Percentiles rank a stretch among this genome's conserved stretches.
Evolutionary conservation across 2,797 vertebrate genomes (phyloP).

Genomic region (Harpagifer antarcticus): DNA sequence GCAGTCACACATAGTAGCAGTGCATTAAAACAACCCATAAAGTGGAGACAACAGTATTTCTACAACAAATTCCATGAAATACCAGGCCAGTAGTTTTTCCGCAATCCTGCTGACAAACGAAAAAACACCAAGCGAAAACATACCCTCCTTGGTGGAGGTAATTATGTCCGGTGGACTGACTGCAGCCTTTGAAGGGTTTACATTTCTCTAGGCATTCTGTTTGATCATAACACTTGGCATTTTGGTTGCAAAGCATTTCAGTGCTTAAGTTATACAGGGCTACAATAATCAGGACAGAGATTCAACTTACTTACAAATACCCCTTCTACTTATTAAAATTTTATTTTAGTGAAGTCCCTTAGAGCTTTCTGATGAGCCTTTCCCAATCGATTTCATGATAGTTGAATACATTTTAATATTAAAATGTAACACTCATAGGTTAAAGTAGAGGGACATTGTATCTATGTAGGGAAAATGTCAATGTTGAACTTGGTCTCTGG

Average conservation of each 20-base stretch:
- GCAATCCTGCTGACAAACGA: too few relatives aligned
- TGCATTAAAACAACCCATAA: too few relatives aligned
- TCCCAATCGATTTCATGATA: neutral
- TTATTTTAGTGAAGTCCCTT: slow-evolving; percentile 5
- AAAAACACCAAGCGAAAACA: too few relatives aligned
- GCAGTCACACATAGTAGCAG: too few relatives aligned
- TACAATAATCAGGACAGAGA: too few relatives aligned
- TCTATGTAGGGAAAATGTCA: slow-evolving; percentile 28
- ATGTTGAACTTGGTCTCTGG: slow-evolving; percentile 25
- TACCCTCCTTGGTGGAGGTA: neutral
- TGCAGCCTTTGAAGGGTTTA: slow-evolving; percentile 59
- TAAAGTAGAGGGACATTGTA: neutral
- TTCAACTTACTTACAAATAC: slow-evolving; percentile 22
- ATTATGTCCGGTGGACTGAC: slow-evolving; percentile 40
- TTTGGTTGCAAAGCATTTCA: slow-evolving; percentile 51
- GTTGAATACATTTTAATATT: neutral
- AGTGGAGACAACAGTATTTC: too few relatives aligned
- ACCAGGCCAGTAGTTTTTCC: too few relatives aligned
- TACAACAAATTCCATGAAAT: too few relatives aligned
- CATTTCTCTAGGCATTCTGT: slow-evolving; percentile 62
- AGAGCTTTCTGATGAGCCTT: slow-evolving; percentile 9
- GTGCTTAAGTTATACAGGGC: slow-evolving; percentile 30
- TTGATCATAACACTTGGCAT: slow-evolving; percentile 61
- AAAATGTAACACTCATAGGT: neutral
- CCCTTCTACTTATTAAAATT: slow-evolving; percentile 8